A percentile compares a stretch with the other conserved stretches of the same genome.
phyloP scores from a whole-genome alignment of 2,113 vertebrate genomes.

The Chaetodon trifascialis region DNA sequence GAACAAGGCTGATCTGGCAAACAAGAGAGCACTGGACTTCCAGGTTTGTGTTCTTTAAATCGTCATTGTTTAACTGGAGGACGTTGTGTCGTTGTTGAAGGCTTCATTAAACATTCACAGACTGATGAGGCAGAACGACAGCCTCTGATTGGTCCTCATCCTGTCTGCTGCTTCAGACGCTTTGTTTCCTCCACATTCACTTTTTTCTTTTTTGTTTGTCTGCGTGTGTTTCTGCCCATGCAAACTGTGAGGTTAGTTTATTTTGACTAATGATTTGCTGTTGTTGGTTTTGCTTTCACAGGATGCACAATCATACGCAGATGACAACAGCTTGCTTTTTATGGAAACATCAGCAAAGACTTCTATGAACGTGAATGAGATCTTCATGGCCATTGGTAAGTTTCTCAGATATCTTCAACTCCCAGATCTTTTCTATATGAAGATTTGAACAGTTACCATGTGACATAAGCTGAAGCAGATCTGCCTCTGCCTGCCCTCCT shows the following conservation, averaged over 20 bases:
- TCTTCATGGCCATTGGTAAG: slow-evolving; percentile 99
- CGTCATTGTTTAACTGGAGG: not conserved
- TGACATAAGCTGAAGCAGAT: not conserved
- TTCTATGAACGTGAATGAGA: slow-evolving; percentile 98
- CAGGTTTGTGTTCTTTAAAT: slow-evolving; percentile 87
- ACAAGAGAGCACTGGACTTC: slow-evolving; percentile 97
- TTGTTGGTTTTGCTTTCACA: slow-evolving; percentile 68
- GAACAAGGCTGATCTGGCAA: slow-evolving; percentile 98
- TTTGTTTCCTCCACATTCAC: not conserved
- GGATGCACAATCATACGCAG: slow-evolving; percentile 98
- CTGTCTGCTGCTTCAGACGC: not conserved
- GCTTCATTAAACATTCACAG: not conserved
- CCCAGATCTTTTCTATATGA: not conserved
- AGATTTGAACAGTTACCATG: not conserved
- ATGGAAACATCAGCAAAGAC: slow-evolving; percentile 99
- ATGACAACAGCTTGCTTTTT: slow-evolving; percentile 99
- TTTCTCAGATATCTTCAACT: not conserved
- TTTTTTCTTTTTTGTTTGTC: no score
- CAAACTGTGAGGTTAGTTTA: not conserved
- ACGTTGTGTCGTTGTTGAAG: not conserved
- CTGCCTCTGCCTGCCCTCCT: no score
- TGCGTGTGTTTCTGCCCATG: not conserved
- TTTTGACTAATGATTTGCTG: not conserved
- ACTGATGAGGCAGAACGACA: not conserved
- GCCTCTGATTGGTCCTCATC: not conserved